These are phyloP conservation scores for Orthonychiurus folsomi DNA, from an alignment of 2,888 invertebrate species.

Conservation along the genomic window DNA sequence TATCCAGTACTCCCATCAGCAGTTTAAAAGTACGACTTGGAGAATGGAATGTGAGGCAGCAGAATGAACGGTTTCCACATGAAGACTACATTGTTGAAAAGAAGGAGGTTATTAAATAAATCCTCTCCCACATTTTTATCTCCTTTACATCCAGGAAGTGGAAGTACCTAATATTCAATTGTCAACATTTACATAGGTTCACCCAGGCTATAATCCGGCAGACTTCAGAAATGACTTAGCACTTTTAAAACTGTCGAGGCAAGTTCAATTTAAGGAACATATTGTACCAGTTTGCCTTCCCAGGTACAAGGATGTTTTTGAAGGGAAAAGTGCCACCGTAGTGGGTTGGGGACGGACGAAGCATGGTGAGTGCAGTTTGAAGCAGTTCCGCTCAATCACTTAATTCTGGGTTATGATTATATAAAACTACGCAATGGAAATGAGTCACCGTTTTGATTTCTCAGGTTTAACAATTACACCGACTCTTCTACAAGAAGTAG, in stretches of 20 bases:
- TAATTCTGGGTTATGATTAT: constrained; percentile 4
- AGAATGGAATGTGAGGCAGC: constrained; percentile 83
- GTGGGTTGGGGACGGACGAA: constrained; percentile 87
- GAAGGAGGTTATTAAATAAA: constrained; percentile 67
- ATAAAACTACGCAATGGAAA: constrained; percentile 4
- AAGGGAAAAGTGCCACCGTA: constrained; percentile 81
- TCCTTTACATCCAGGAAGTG: no score
- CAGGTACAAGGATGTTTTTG: constrained; percentile 61
- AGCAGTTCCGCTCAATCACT: neutral
- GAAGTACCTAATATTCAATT: constrained; percentile 1
- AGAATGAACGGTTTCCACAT: constrained; percentile 70
- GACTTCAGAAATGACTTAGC: constrained; percentile 89
- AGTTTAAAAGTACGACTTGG: constrained; percentile 81
- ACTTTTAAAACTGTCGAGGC: constrained; percentile 43
- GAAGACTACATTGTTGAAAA: constrained; percentile 81
- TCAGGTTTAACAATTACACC: constrained; percentile 60
- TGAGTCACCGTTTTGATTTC: constrained; percentile 14
- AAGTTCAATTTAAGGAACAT: constrained; percentile 81
- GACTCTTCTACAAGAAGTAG: constrained; percentile 58
- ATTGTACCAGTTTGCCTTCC: constrained; percentile 87
- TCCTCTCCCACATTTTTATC: no score
- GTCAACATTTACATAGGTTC: constrained; percentile 48
- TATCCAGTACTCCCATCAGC: constrained; percentile 79
- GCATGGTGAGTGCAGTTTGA: constrained; percentile 67
- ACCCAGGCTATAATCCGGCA: constrained; percentile 78